Conservation (phyloP, 2,888 invertebrate species). For the Pogonocherus hispidulus region DNA sequence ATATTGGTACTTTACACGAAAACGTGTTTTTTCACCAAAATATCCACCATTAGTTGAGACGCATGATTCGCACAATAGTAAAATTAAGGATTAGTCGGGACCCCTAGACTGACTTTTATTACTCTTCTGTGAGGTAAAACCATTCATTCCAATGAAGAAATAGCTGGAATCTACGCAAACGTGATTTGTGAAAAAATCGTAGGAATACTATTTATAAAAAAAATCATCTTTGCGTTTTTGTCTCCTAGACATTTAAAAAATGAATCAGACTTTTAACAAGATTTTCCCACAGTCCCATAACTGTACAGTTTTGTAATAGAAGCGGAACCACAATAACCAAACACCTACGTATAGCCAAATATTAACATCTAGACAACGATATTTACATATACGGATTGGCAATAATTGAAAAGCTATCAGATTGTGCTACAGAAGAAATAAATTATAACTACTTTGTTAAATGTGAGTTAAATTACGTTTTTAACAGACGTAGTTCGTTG, state of each 20-base stretch:
- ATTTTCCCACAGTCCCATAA: background rate
- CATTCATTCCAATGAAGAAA: background rate
- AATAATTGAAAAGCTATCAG: slow-evolving; percentile 5
- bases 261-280: background rate
- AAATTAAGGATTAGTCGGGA: slow-evolving; percentile 13
- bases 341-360: background rate
- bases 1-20: slow-evolving; percentile 15
- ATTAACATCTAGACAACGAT: background rate
- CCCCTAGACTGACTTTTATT: slow-evolving; percentile 8
- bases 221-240: no score
- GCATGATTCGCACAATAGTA: slow-evolving; percentile 23
- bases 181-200: background rate
- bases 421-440: background rate
- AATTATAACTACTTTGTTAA: background rate
- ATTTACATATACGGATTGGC: background rate
- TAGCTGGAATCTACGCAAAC: background rate
- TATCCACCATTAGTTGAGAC: background rate
- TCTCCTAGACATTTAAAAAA: background rate
- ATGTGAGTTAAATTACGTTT: background rate
- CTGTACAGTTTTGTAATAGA: background rate
- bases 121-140: background rate
- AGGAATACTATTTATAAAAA: no score
- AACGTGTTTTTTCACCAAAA: slow-evolving; percentile 17
- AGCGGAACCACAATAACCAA: background rate
- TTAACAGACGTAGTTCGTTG: background rate